Conservation (phyloP, 2,888 invertebrate genomes). For the Baccha elongata region DNA sequence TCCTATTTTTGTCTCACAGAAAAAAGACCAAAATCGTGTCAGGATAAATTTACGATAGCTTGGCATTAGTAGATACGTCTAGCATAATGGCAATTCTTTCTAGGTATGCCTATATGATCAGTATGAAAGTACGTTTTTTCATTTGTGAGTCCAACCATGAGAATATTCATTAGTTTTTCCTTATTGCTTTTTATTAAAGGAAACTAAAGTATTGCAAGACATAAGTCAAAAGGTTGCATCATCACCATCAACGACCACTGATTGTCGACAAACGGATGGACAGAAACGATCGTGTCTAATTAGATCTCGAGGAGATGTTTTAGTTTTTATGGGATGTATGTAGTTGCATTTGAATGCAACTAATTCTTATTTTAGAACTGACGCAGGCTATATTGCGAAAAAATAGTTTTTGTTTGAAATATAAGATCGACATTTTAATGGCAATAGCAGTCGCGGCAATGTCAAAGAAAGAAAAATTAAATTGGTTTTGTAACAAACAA, state of each 20-base stretch:
- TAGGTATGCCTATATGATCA: constrained; percentile 4
- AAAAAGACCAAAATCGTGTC: neutral
- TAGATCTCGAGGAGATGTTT: constrained; percentile 61
- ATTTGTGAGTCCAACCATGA: constrained; percentile 16
- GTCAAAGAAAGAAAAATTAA: constrained; percentile 24
- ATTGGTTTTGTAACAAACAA: constrained; percentile 6
- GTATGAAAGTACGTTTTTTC: neutral
- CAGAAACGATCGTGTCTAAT: constrained; percentile 31
- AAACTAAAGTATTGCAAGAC: neutral
- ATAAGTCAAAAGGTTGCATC: constrained; percentile 14
- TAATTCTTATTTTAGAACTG: constrained; percentile 63
- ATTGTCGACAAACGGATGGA: neutral
- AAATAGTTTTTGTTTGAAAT: constrained; percentile 54
- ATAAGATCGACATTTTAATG: constrained; percentile 58
- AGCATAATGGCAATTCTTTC: constrained; percentile 3
- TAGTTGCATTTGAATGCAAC: constrained; percentile 46
- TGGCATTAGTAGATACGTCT: neutral
- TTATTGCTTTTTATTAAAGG: constrained; percentile 1
- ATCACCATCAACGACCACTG: neutral
- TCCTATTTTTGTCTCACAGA: constrained; percentile 27
- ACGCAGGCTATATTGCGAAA: constrained; percentile 38
- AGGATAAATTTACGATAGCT: constrained; percentile 1
- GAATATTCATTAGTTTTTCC: neutral
- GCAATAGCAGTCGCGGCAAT: constrained; percentile 42
- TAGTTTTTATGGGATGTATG: constrained; percentile 32